Conservation (phyloP, 2,888 invertebrate species). For the Brachypalpus laphriformis region DNA sequence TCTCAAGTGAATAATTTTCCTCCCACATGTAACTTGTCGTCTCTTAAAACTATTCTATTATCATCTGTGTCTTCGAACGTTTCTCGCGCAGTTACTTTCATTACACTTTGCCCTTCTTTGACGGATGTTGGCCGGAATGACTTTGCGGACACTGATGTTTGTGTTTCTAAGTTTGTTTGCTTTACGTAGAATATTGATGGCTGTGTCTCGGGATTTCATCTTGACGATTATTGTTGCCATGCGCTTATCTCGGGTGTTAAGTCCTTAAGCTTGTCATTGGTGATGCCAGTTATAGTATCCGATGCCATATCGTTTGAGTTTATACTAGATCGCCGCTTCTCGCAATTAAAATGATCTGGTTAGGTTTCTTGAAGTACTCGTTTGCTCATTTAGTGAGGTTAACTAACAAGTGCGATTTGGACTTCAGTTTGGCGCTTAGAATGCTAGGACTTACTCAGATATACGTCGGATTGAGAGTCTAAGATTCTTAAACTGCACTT, state of each 20-base stretch:
- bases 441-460: not conserved
- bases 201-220: too few species aligned
- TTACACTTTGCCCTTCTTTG: slow-evolving; percentile 13
- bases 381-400: slow-evolving; percentile 13
- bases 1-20: not conserved
- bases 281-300: too few species aligned
- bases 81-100: slow-evolving; percentile 13
- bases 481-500: too few species aligned
- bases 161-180: too few species aligned
- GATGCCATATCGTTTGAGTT: too few species aligned
- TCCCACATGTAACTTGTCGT: slow-evolving; percentile 14
- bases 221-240: not conserved
- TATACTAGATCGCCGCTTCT: too few species aligned
- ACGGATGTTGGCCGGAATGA: slow-evolving; percentile 1
- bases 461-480: too few species aligned
- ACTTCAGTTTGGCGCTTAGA: not conserved
- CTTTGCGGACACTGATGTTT: slow-evolving; percentile 3
- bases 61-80: slow-evolving; percentile 1
- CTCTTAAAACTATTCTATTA: not conserved
- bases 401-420: not conserved
- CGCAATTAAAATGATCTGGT: not conserved
- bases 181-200: too few species aligned
- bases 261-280: too few species aligned
- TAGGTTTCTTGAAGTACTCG: slow-evolving; percentile 5
- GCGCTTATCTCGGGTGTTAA: not conserved